Conservation (phyloP, 2,113 vertebrate genomes). For the Crotophaga sulcirostris region DNA sequence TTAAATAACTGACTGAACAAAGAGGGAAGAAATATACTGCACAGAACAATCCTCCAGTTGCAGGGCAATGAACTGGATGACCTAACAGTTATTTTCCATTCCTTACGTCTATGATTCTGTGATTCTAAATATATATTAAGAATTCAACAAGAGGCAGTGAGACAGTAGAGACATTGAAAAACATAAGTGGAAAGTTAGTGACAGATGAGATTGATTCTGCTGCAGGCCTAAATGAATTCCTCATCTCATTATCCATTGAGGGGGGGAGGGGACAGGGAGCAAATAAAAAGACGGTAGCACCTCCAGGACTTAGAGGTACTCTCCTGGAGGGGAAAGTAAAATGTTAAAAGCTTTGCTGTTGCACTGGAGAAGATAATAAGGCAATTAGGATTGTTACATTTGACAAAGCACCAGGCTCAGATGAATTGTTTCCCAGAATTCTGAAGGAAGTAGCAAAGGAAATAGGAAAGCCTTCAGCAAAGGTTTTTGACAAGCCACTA, state of each 20-base stretch:
- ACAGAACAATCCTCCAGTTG: background rate
- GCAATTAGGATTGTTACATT: constrained; percentile 65
- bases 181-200: constrained; percentile 29
- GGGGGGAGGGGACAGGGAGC: background rate
- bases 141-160: constrained; percentile 13
- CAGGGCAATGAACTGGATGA: constrained; percentile 13
- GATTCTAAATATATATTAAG: constrained; percentile 44
- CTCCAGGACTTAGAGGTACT: constrained; percentile 29
- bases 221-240: constrained; percentile 47
- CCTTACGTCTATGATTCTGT: constrained; percentile 22
- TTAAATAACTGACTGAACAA: constrained; percentile 11
- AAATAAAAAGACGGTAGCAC: background rate
- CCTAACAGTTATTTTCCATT: constrained; percentile 29
- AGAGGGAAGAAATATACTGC: background rate
- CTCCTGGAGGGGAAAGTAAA: constrained; percentile 63
- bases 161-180: constrained; percentile 24
- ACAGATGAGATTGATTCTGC: constrained; percentile 56
- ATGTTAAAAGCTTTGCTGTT: constrained; percentile 65
- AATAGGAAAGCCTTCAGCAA: constrained; percentile 51
- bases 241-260: constrained; percentile 44
- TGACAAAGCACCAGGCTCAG: constrained; percentile 58
- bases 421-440: constrained; percentile 58
- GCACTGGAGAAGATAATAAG: constrained; percentile 63
- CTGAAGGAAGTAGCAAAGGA: constrained; percentile 57
- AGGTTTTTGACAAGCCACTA: constrained; percentile 35